Evolutionary conservation across 2,113 vertebrate species (phyloP), one percentile per base, ranked within the genome.

Genomic region (Phalacrocorax carbo): DNA sequence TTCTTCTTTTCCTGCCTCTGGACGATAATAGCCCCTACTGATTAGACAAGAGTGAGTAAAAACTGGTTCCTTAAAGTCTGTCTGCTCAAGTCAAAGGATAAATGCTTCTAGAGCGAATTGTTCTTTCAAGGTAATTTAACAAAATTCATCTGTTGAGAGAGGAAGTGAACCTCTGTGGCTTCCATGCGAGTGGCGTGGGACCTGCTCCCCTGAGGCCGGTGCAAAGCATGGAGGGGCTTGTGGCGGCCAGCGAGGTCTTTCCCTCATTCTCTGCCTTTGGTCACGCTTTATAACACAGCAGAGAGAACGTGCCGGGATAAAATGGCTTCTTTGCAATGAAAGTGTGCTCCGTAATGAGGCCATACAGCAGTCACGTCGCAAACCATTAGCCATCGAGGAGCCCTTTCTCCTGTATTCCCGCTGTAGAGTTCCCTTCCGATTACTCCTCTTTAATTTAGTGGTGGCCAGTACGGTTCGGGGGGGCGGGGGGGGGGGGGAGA

Each of bases 1-100:
- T 73, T 66, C 88, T 81, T 90, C 96, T 71, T 89, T 64, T 86
- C 90, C 82, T 77, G 94, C 94, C 87, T 94, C 77, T 95, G 94
- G 95, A 83, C 85, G 57, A 88, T 55, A 92, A 79, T 86, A 88
- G 93, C 34, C 19, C 71, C 91, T 69, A 4, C 93, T 93, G 94
- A 96, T 96, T 85, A 49, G 75, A 51, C 40, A 10, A 10, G 61
- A 66, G 85, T 13, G 86, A 76, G 86, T 51, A 70, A 79, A 17
- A 18, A 13, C 34, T 21, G 54, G 52, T 40, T 72, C 82, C 83
- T 75, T 82, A 29, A 92, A 36, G 68, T 25, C 36, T 73, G 22
- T 16, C 72, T 90, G 36, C 32, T 62, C 58, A 21, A 86, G 95
- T 86, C 86, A 82, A 15, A 78, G 91, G 76, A 92, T n/a, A 44